Conservation (phyloP, 37 sponge, comb jelly and placozoan genomes). For the Spongia lamella region DNA sequence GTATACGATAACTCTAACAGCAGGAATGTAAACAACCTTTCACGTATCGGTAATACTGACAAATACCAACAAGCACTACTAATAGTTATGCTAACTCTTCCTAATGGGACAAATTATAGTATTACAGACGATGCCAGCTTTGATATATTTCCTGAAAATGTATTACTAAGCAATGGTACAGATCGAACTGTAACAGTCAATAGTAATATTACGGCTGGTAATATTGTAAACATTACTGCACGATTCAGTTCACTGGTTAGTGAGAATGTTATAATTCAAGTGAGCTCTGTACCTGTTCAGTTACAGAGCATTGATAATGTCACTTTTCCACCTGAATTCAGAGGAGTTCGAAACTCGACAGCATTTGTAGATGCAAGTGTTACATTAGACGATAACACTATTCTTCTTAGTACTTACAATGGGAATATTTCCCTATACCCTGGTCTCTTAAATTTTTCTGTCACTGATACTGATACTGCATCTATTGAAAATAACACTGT, state of each 20-base stretch:
- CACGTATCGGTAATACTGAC: slow-evolving; percentile 28
- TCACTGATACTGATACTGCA: slow-evolving; percentile 6
- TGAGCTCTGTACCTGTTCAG: background rate
- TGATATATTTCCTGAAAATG: too few species aligned
- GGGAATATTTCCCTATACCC: slow-evolving; percentile 39
- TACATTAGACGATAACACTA: slow-evolving; percentile 7
- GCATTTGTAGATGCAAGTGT: slow-evolving; percentile 29
- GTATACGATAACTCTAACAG: background rate
- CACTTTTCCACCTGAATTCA: background rate
- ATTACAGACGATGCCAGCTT: slow-evolving; percentile 5
- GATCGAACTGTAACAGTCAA: background rate
- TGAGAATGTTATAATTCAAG: background rate
- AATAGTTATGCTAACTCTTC: background rate
- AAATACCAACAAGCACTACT: slow-evolving; percentile 31
- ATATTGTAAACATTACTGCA: background rate
- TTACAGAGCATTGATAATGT: background rate
- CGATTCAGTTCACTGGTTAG: background rate
- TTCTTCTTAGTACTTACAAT: slow-evolving; percentile 20
- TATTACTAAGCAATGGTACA: background rate
- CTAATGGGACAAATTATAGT: slow-evolving; percentile 5
- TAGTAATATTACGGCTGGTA: background rate
- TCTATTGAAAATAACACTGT: slow-evolving; percentile 14
- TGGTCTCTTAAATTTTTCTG: slow-evolving; percentile 28
- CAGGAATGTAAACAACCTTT: background rate
- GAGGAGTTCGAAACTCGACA: background rate